A percentile compares a stretch with the other conserved stretches of the same genome.
Conservation (phyloP, 2,888 invertebrate species). For the Ochropleura leucogaster region DNA sequence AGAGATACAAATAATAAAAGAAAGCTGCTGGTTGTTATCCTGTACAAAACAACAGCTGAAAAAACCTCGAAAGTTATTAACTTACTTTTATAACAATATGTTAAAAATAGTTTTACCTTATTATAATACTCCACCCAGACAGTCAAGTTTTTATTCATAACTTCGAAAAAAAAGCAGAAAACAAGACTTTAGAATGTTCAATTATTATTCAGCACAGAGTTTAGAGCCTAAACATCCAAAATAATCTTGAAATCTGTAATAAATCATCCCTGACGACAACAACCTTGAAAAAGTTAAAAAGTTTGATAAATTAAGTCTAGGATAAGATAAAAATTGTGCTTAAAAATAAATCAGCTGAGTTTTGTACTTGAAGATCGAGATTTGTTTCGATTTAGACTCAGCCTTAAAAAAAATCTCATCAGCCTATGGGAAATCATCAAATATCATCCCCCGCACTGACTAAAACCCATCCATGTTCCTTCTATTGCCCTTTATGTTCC, state of each 20-base stretch:
- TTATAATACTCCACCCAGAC: neutral
- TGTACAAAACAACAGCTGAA: neutral
- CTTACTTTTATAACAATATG: neutral
- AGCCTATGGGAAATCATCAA: too few species aligned
- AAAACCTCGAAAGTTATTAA: neutral
- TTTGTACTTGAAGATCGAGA: constrained; percentile 10
- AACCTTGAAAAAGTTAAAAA: constrained; percentile 38
- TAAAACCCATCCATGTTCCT: too few species aligned
- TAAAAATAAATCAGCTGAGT: constrained; percentile 33
- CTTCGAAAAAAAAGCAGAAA: neutral
- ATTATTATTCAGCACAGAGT: constrained; percentile 32
- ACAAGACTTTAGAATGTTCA: constrained; percentile 10
- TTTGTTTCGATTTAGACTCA: neutral
- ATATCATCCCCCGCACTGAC: too few species aligned
- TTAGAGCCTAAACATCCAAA: constrained; percentile 14
- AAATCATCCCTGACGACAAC: constrained; percentile 39
- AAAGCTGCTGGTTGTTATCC: neutral
- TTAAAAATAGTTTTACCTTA: neutral
- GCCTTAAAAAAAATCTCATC: too few species aligned
- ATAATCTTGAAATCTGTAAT: constrained; percentile 38
- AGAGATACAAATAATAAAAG: neutral
- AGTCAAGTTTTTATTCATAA: neutral
- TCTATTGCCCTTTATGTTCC: too few species aligned
- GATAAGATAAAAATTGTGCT: constrained; percentile 23
- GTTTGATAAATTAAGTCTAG: constrained; percentile 44